phyloP scores from a whole-genome alignment of 1,140 invertebrate species.

The Orussus abietinus region DNA sequence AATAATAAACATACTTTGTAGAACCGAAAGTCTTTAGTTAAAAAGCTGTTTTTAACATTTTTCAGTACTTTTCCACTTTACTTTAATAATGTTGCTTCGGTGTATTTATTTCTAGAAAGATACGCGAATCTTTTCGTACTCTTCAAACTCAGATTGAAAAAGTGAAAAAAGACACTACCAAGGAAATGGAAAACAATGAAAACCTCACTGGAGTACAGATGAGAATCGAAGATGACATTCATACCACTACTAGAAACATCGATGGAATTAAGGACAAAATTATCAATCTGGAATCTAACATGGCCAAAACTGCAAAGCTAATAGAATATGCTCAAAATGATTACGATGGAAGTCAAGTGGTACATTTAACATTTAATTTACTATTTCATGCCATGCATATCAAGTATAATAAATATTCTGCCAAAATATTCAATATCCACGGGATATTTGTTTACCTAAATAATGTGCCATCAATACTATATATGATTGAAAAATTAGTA shows the following conservation, averaged over 20 bases:
- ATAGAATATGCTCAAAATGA: constrained; percentile 60
- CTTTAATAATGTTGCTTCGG: no score
- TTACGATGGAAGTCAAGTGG: constrained; percentile 41
- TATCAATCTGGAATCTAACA: constrained; percentile 50
- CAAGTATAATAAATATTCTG: no score
- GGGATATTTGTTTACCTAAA: no score
- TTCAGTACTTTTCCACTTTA: no score
- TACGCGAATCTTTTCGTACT: constrained; percentile 56
- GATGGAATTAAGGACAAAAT: constrained; percentile 31
- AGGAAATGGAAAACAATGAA: constrained; percentile 66
- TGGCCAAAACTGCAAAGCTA: constrained; percentile 54
- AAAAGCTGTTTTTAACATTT: no score
- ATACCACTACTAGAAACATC: constrained; percentile 30
- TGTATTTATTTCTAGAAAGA: constrained; percentile 45
- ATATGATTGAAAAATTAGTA: no score
- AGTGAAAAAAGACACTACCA: constrained; percentile 52
- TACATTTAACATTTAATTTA: constrained; percentile 6
- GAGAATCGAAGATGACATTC: constrained; percentile 57
- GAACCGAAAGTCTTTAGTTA: no score
- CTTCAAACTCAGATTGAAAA: constrained; percentile 55
- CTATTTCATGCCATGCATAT: not conserved
- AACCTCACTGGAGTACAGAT: constrained; percentile 59
- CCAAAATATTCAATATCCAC: no score
- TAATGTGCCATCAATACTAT: no score
- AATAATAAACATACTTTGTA: no score